Evolutionary conservation across 2,113 vertebrate genomes (phyloP).

Genomic region (Urocitellus parryii): DNA sequence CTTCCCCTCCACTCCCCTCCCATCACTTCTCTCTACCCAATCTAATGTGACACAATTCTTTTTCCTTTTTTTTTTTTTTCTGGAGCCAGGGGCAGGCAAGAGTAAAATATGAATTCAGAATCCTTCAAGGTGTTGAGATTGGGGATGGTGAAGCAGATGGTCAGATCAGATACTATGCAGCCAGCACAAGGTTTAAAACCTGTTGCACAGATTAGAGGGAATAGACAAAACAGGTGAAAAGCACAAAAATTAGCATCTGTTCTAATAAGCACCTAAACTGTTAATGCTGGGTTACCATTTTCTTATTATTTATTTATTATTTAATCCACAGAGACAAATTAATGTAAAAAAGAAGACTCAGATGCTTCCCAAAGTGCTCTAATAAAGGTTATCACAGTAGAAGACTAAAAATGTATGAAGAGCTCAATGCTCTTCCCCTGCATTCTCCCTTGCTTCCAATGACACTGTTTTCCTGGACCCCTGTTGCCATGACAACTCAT

Average conservation of each 20-base stretch:
- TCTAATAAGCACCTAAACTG: not conserved
- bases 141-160: not conserved
- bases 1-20: too few relatives aligned
- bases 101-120: not conserved
- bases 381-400: not conserved
- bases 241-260: not conserved
- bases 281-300: not conserved
- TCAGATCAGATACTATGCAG: not conserved
- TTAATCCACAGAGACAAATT: not conserved
- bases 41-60: too few relatives aligned
- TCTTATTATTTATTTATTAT: not conserved
- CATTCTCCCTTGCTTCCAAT: not conserved
- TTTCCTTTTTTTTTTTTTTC: too few relatives aligned
- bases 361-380: not conserved
- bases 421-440: not conserved
- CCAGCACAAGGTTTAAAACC: not conserved
- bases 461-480: not conserved
- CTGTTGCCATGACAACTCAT: not conserved
- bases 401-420: not conserved
- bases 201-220: not conserved
- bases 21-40: too few relatives aligned
- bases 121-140: not conserved
- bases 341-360: not conserved
- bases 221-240: not conserved
- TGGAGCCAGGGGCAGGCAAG: not conserved